Percentiles rank a stretch among this genome's conserved stretches.
phyloP scores from a whole-genome alignment of 1,140 invertebrate species.

The Drosophila funebris region DNA sequence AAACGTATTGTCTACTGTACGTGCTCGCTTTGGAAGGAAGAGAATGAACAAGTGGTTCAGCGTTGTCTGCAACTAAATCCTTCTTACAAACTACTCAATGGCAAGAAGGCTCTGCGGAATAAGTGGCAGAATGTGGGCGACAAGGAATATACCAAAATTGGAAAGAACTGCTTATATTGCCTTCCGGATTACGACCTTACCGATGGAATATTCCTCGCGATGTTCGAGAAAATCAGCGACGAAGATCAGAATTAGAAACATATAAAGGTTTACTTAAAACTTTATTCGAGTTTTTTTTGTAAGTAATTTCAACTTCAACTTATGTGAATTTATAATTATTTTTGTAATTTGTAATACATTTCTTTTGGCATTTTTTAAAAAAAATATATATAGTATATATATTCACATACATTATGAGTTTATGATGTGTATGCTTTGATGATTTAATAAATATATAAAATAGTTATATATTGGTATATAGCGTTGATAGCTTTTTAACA shows the following conservation, averaged over 20 bases:
- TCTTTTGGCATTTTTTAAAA: slow-evolving; percentile 35
- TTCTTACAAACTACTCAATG: slow-evolving; percentile 87
- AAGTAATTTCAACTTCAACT: slow-evolving; percentile 22
- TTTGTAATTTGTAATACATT: slow-evolving; percentile 11
- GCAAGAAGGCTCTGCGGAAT: slow-evolving; percentile 85
- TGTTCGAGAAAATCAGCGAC: slow-evolving; percentile 88
- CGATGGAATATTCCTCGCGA: slow-evolving; percentile 97
- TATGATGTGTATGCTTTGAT: slow-evolving; percentile 15
- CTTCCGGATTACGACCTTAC: slow-evolving; percentile 90
- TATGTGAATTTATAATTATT: slow-evolving; percentile 6
- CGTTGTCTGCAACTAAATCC: slow-evolving; percentile 85
- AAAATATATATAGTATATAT: slow-evolving; percentile 21
- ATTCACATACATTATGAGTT: slow-evolving; percentile 8
- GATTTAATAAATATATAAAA: slow-evolving; percentile 58
- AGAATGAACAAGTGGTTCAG: slow-evolving; percentile 91
- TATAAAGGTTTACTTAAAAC: neutral
- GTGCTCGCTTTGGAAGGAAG: slow-evolving; percentile 94
- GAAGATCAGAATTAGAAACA: slow-evolving; percentile 36
- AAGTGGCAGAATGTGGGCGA: slow-evolving; percentile 89
- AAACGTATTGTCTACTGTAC: slow-evolving; percentile 97
- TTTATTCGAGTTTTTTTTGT: slow-evolving; percentile 51
- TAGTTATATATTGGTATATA: slow-evolving; percentile 35
- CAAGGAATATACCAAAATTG: slow-evolving; percentile 86
- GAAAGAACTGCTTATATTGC: slow-evolving; percentile 91
- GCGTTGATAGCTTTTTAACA: slow-evolving; percentile 24